Percentiles rank a stretch among this genome's conserved stretches.
phyloP scores from a whole-genome alignment of 2,113 vertebrate genomes.

The Hassar affinis region DNA sequence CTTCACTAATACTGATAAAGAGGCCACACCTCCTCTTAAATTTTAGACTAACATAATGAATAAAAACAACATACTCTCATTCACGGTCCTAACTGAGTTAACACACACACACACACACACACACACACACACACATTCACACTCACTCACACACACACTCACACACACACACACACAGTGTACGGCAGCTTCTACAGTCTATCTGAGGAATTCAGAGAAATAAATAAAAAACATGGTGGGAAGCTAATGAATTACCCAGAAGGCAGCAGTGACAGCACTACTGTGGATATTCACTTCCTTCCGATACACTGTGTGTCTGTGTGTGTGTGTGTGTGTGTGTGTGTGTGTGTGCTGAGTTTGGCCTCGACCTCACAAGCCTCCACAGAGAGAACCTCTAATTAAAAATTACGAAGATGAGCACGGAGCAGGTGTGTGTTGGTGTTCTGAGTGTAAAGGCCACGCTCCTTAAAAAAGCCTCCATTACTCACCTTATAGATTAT shows the following conservation, averaged over 20 bases:
- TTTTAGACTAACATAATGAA: background rate
- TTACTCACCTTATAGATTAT: background rate
- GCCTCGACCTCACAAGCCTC: background rate
- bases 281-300: background rate
- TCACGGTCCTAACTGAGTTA: background rate
- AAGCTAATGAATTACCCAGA: conserved; percentile 25
- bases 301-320: background rate
- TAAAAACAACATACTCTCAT: background rate
- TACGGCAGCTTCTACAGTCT: background rate
- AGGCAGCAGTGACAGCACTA: background rate
- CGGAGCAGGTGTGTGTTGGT: background rate
- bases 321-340: background rate
- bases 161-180: background rate
- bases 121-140: background rate
- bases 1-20: background rate
- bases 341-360: background rate
- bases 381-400: background rate
- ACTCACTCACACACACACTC: background rate
- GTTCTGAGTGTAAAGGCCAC: background rate
- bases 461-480: background rate
- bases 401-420: background rate
- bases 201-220: conserved; percentile 6
- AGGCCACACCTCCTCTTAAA: background rate
- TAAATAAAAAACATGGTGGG: background rate
- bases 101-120: background rate